phyloP scores from a whole-genome alignment of 2,797 vertebrate genomes.

The Hipposideros larvatus region DNA sequence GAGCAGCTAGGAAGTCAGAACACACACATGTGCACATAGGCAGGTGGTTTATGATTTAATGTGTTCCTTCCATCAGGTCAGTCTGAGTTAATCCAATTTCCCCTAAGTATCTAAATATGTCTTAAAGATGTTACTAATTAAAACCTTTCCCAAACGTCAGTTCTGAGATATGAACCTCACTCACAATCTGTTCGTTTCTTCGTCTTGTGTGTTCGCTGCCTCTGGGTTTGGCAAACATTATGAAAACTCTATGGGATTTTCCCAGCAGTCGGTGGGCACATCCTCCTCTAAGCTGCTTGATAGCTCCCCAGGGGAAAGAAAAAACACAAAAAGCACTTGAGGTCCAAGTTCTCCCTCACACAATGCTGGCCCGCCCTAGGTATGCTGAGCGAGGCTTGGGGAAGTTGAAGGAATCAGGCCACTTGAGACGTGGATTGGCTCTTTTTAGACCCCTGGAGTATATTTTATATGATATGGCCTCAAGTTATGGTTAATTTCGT shows the following conservation, averaged over 20 bases:
- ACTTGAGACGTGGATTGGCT: accelerated
- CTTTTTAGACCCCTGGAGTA: neutral
- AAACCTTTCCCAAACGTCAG: neutral
- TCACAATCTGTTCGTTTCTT: neutral
- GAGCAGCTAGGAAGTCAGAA: neutral
- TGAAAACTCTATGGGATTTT: accelerated
- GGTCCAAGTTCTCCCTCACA: neutral
- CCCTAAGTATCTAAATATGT: neutral
- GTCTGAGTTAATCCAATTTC: neutral
- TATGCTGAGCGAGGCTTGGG: neutral
- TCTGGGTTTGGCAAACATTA: neutral
- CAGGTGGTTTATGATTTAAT: neutral
- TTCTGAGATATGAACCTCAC: neutral
- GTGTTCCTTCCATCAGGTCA: neutral
- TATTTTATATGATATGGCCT: neutral
- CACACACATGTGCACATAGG: accelerated
- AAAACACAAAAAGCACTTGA: neutral
- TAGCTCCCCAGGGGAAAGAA: neutral
- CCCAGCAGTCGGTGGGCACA: conserved; percentile 6
- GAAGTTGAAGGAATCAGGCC: too few relatives aligned
- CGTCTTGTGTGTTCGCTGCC: neutral
- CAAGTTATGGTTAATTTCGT: neutral
- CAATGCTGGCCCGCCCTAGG: accelerated
- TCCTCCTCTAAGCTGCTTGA: neutral
- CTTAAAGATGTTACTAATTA: neutral